phyloP scores from a whole-genome alignment of 2,888 invertebrate species.

The Hesperia comma region DNA sequence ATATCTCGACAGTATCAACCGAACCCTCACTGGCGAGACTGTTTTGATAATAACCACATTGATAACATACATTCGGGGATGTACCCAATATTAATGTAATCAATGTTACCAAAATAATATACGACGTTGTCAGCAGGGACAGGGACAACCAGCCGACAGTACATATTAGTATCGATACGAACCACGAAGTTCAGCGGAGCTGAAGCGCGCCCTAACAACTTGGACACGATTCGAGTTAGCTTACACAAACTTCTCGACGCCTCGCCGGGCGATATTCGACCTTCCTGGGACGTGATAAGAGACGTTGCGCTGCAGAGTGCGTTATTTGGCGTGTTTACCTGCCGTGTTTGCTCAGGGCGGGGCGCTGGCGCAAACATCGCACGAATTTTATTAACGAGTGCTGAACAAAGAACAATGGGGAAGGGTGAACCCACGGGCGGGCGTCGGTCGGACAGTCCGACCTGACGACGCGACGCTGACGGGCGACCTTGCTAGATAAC shows the following conservation, averaged over 20 bases:
- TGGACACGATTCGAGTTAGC: slow-evolving; percentile 66
- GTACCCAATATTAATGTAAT: no score
- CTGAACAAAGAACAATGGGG: slow-evolving; percentile 52
- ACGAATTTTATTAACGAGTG: slow-evolving; percentile 53
- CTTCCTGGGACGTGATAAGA: slow-evolving; percentile 44
- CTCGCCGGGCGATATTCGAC: slow-evolving; percentile 39
- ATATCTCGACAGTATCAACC: no score
- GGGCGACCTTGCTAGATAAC: background rate
- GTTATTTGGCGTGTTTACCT: slow-evolving; percentile 55
- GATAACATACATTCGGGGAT: no score
- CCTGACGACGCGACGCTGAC: no score
- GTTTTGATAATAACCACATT: no score
- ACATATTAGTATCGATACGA: background rate
- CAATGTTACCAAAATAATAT: no score
- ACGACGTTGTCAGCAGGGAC: background rate
- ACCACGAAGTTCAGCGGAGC: slow-evolving; percentile 8
- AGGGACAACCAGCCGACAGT: background rate
- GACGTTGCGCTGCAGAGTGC: slow-evolving; percentile 13
- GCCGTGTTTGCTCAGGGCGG: slow-evolving; percentile 58
- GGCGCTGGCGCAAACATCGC: slow-evolving; percentile 49
- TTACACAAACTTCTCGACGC: slow-evolving; percentile 47
- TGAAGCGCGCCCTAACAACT: slow-evolving; percentile 59
- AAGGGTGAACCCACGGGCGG: background rate
- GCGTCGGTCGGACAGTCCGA: slow-evolving; percentile 3
- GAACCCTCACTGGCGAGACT: no score